phyloP scores from a whole-genome alignment of 2,797 vertebrate species.

The Enteromius argenteus region DNA sequence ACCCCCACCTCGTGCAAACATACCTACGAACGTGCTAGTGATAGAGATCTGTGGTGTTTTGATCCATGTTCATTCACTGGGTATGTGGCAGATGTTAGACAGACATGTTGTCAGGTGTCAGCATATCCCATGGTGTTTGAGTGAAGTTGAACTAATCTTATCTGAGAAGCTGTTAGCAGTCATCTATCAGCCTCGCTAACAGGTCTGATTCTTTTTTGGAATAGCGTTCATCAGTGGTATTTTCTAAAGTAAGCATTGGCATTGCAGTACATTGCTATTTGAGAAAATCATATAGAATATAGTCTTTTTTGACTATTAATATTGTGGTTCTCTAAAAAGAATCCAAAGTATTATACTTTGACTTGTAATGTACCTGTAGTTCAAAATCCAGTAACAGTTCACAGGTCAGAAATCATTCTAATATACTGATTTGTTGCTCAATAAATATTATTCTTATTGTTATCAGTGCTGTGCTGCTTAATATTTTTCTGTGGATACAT shows the following conservation, averaged over 20 bases:
- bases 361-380: neutral
- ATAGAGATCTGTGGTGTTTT: conserved; percentile 26
- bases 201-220: conserved; percentile 7
- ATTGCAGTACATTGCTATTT: neutral
- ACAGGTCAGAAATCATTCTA: neutral
- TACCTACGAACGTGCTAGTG: neutral
- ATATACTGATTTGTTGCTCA: neutral
- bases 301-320: neutral
- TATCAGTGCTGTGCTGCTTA: neutral
- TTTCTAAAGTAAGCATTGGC: neutral
- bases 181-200: neutral
- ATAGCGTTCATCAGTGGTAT: neutral
- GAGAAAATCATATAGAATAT: neutral
- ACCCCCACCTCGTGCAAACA: neutral
- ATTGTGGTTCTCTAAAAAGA: neutral
- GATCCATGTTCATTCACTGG: conserved; percentile 7
- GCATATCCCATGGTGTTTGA: conserved; percentile 8
- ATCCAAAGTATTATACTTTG: neutral
- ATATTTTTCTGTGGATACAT: neutral
- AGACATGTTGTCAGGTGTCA: conserved; percentile 38
- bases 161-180: conserved; percentile 30
- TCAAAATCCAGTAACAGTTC: neutral
- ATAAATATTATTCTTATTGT: neutral
- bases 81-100: conserved; percentile 9
- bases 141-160: conserved; percentile 19